phyloP scores from a whole-genome alignment of 1,140 invertebrate species.

The Coenobita brevimanus region DNA sequence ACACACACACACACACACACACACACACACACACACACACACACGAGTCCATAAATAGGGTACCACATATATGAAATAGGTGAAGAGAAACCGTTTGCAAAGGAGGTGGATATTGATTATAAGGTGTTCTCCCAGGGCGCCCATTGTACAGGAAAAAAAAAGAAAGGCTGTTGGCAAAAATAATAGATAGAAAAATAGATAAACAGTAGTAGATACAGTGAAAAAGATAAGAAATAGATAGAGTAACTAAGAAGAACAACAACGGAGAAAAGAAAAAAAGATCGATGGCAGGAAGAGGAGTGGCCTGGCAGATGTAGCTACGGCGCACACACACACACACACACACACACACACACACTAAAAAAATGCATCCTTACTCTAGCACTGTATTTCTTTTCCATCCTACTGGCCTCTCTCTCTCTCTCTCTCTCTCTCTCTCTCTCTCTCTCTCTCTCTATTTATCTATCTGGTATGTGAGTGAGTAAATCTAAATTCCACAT shows the following conservation, averaged over 20 bases:
- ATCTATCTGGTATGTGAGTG: no score
- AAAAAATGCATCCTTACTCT: no score
- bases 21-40: neutral
- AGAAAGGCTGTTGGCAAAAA: neutral
- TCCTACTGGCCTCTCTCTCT: no score
- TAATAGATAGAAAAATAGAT: neutral
- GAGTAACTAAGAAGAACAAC: neutral
- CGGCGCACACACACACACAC: neutral
- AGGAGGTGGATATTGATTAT: no score
- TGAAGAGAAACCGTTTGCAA: neutral
- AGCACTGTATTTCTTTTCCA: no score
- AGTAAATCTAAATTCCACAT: no score
- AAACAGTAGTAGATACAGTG: neutral
- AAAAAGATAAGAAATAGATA: neutral
- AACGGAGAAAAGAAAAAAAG: neutral
- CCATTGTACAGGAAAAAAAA: constrained; percentile 8
- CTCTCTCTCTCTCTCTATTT: no score
- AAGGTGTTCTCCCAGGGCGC: no score
- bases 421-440: no score
- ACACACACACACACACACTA: neutral
- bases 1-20: constrained; percentile 12
- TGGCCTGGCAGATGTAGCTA: no score
- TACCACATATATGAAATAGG: neutral
- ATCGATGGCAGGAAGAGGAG: neutral
- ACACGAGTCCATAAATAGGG: neutral